phyloP scores from a whole-genome alignment of 2,113 vertebrate genomes.

The Microcebus tavaratra region DNA sequence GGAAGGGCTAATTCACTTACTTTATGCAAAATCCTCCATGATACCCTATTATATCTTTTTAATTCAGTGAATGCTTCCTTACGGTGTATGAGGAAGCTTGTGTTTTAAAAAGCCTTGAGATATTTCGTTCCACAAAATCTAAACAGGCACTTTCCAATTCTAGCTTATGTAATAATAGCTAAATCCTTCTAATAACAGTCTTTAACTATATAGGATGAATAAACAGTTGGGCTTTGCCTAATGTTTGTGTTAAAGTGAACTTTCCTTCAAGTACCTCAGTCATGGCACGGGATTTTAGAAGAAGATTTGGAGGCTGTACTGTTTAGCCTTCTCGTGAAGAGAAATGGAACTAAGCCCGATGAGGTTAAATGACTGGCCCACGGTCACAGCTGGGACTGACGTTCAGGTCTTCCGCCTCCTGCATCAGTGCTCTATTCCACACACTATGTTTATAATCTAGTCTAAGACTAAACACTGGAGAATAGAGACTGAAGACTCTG shows the following conservation, averaged over 20 bases:
- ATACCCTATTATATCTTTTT: not conserved
- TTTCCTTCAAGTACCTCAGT: not conserved
- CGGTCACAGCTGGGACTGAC: not conserved
- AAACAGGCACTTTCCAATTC: not conserved
- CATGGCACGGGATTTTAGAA: not conserved
- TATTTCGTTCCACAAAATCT: not conserved
- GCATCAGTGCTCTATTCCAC: not conserved
- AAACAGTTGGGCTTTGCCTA: not conserved
- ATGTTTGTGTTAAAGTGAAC: not conserved
- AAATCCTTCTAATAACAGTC: not conserved
- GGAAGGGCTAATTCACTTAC: not conserved
- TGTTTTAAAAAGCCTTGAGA: not conserved
- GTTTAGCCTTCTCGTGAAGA: not conserved
- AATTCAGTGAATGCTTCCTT: not conserved
- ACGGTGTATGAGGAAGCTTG: not conserved
- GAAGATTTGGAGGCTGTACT: not conserved
- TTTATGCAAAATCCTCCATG: not conserved
- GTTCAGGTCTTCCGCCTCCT: not conserved
- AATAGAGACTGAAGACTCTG: not conserved
- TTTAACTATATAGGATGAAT: not conserved
- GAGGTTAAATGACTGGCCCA: not conserved
- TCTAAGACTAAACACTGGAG: not conserved
- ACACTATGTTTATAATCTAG: not conserved
- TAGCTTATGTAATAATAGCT: not conserved
- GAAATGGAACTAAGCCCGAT: not conserved